Conservation (phyloP, 2,797 vertebrate species). For the Steatocranus sp. region DNA sequence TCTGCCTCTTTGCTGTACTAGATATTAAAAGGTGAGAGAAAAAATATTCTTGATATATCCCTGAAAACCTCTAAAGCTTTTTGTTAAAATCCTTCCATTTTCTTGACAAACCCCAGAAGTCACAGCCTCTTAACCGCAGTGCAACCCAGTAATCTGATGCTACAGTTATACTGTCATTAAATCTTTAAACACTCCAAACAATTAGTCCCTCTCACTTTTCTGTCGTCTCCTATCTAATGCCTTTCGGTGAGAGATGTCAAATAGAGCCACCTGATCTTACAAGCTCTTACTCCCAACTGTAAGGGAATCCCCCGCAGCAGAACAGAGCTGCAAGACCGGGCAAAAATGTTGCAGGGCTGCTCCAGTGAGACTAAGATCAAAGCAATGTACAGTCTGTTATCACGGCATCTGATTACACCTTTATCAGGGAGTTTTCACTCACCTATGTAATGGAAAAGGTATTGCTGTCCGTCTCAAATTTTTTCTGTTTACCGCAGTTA, state of each 20-base stretch:
- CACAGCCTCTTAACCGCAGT: background rate
- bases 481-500: background rate
- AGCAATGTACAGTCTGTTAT: background rate
- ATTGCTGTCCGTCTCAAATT: background rate
- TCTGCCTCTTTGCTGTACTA: background rate
- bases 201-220: constrained; percentile 57
- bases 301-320: constrained; percentile 40
- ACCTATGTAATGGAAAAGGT: background rate
- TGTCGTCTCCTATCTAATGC: background rate
- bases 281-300: constrained; percentile 31
- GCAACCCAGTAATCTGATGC: constrained; percentile 31
- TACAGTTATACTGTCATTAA: constrained; percentile 59
- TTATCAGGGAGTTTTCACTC: background rate
- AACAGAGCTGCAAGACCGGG: background rate
- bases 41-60: background rate
- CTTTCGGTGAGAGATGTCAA: constrained; percentile 19
- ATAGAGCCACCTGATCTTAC: constrained; percentile 46
- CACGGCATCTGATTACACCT: background rate
- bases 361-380: background rate
- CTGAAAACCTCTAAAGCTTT: background rate
- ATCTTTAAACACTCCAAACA: constrained; percentile 56
- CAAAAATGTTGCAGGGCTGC: background rate
- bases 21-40: background rate
- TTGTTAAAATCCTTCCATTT: background rate
- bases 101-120: background rate